Evolutionary conservation across 2,888 invertebrate species (phyloP).

Genomic region (Oxyscelio sp.): DNA sequence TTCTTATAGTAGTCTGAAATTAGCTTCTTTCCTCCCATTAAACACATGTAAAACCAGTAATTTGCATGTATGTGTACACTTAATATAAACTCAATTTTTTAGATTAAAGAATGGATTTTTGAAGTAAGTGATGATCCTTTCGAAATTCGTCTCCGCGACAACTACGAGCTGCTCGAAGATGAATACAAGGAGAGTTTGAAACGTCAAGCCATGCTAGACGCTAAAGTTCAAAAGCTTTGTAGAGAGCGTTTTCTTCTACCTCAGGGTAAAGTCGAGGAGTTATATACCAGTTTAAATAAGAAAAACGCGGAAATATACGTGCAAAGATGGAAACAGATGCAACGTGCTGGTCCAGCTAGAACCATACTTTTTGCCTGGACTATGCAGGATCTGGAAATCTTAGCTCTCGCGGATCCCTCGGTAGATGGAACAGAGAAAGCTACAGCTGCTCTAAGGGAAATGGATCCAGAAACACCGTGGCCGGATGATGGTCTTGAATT

Average conservation of each 20-base stretch:
- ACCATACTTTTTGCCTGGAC: slow-evolving; percentile 96
- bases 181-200: slow-evolving; percentile 98
- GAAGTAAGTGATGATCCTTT: slow-evolving; percentile 99
- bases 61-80: too few species aligned
- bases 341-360: slow-evolving; percentile 90
- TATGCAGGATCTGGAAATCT: slow-evolving; percentile 92
- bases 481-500: slow-evolving; percentile 97
- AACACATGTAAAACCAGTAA: too few species aligned
- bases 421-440: slow-evolving; percentile 95
- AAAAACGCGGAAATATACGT: slow-evolving; percentile 99
- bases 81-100: too few species aligned
- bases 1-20: too few species aligned
- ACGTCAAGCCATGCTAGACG: slow-evolving; percentile 95
- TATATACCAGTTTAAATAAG: slow-evolving; percentile 95
- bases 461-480: slow-evolving; percentile 97
- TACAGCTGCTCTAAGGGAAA: slow-evolving; percentile 91
- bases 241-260: slow-evolving; percentile 95
- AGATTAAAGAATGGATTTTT: slow-evolving; percentile 95
- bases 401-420: slow-evolving; percentile 95
- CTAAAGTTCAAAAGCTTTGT: slow-evolving; percentile 95
- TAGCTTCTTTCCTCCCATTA: too few species aligned
- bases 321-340: slow-evolving; percentile 94
- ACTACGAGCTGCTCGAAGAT: slow-evolving; percentile 97
- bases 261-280: slow-evolving; percentile 95
- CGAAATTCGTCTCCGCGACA: slow-evolving; percentile 98